Percentiles rank a stretch among this genome's conserved stretches.
These are phyloP conservation scores for Coleophora flavipennella DNA, from an alignment of 2,888 invertebrate species.

Conservation along the genomic window DNA sequence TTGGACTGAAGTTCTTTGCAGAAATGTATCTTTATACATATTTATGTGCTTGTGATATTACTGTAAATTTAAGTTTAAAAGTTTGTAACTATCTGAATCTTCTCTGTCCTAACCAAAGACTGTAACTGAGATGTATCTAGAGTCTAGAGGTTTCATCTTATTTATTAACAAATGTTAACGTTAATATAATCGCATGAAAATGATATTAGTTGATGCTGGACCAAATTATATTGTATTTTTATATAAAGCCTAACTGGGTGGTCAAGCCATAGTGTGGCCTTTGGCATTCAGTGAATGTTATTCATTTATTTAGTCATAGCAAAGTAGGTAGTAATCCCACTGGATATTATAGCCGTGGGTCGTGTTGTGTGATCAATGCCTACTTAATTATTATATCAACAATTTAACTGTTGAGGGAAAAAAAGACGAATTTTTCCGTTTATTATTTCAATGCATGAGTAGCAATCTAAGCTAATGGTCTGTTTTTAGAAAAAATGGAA, in stretches of 20 bases:
- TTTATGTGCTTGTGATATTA: conserved; percentile 65
- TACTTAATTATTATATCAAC: conserved; percentile 32
- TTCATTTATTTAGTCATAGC: too few relatives aligned
- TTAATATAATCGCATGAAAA: conserved; percentile 9
- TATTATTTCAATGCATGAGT: conserved; percentile 48
- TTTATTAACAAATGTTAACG: conserved; percentile 32
- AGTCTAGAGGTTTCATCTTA: conserved; percentile 35
- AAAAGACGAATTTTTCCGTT: conserved; percentile 56
- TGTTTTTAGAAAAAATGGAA: conserved; percentile 54
- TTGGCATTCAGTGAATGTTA: too few relatives aligned
- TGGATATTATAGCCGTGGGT: conserved; percentile 33
- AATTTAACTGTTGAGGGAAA: conserved; percentile 34
- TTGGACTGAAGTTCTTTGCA: conserved; percentile 29
- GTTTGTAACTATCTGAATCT: conserved; percentile 46
- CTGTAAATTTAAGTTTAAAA: conserved; percentile 62
- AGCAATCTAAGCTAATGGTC: conserved; percentile 59
- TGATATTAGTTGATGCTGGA: conserved; percentile 52
- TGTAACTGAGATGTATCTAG: conserved; percentile 51
- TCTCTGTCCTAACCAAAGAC: conserved; percentile 69
- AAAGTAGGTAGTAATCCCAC: too few relatives aligned
- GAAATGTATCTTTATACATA: too few relatives aligned
- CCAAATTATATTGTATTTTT: conserved; percentile 46
- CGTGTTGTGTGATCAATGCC: conserved; percentile 39
- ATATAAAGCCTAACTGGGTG: too few relatives aligned
- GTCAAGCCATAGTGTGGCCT: too few relatives aligned